Conservation (phyloP, 2,888 invertebrate species). For the Theretra japonica region DNA sequence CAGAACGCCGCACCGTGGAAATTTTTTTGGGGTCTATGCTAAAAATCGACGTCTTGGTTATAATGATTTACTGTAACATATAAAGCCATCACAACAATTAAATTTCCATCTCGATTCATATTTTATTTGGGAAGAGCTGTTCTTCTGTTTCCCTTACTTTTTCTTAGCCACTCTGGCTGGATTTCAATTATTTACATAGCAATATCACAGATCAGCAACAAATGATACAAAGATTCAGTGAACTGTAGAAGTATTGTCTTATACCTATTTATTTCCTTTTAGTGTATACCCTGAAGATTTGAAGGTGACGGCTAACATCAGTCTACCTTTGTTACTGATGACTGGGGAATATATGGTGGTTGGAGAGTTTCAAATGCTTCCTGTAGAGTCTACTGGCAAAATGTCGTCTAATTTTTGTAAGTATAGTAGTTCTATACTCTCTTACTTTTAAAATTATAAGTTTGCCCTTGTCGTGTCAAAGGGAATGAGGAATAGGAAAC, state of each 20-base stretch:
- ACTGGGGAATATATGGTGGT: conserved; percentile 77
- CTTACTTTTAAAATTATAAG: too few species aligned
- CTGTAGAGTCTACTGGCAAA: conserved; percentile 84
- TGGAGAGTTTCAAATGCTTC: conserved; percentile 83
- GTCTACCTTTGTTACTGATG: conserved; percentile 71
- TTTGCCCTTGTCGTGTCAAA: too few species aligned
- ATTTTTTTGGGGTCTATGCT: too few species aligned
- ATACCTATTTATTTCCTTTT: conserved; percentile 31
- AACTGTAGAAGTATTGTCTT: neutral
- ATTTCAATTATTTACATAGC: neutral
- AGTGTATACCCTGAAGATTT: conserved; percentile 77
- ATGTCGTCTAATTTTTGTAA: conserved; percentile 85
- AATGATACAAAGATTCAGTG: neutral
- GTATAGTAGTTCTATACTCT: conserved; percentile 43
- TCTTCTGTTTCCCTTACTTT: too few species aligned
- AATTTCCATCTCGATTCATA: too few species aligned
- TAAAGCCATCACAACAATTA: too few species aligned
- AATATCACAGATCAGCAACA: neutral
- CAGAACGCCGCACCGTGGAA: too few species aligned
- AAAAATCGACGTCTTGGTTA: too few species aligned
- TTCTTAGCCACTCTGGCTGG: too few species aligned
- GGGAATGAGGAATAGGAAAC: too few species aligned
- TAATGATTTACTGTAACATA: too few species aligned
- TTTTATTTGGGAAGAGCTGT: too few species aligned
- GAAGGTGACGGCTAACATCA: conserved; percentile 74